Evolutionary conservation across 2,797 vertebrate genomes (phyloP).

Genomic region (Oophaga sylvatica): DNA sequence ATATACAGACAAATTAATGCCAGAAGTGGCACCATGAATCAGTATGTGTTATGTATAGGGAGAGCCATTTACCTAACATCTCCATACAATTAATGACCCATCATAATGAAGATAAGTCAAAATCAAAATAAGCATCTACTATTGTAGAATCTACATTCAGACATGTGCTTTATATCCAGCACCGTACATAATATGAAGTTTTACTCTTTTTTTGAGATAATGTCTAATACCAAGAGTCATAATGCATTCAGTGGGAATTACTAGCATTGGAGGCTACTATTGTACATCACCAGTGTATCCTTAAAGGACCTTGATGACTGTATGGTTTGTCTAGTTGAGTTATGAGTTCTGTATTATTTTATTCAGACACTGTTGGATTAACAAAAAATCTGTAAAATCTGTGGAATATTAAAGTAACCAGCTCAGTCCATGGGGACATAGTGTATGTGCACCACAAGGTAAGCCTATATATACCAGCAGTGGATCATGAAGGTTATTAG

Average conservation of each 20-base stretch:
- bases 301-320: conserved; percentile 12
- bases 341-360: background rate
- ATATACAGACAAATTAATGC: background rate
- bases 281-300: background rate
- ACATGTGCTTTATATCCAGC: background rate
- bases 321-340: background rate
- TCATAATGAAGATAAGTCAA: background rate
- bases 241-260: background rate
- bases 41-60: background rate
- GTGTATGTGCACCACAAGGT: background rate
- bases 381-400: background rate
- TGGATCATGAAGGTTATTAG: background rate
- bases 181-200: background rate
- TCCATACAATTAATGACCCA: background rate
- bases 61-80: background rate
- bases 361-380: background rate
- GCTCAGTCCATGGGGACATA: background rate
- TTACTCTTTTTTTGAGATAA: background rate
- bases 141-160: background rate
- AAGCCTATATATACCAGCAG: background rate
- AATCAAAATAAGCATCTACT: background rate
- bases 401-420: background rate
- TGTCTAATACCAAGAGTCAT: background rate
- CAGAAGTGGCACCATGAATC: background rate
- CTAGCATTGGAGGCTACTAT: background rate